Evolutionary conservation across 2,888 invertebrate species (phyloP).

Genomic region (Gymnosoma rotundatum): DNA sequence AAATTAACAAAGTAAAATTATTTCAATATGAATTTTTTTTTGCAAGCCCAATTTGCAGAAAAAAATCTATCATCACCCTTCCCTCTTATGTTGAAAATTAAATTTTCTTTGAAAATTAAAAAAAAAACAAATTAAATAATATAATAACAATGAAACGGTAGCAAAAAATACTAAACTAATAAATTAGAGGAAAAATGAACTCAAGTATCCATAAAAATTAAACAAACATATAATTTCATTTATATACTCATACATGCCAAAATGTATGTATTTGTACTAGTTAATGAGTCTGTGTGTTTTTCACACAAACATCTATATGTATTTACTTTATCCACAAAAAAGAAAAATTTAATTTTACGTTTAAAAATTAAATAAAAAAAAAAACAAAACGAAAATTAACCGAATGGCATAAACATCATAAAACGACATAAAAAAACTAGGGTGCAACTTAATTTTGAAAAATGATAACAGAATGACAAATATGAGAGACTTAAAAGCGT

Average conservation of each 20-base stretch:
- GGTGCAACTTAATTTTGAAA: slow-evolving; percentile 13
- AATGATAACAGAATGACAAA: too few relatives aligned
- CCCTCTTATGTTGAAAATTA: slow-evolving; percentile 21
- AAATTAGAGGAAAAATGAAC: slow-evolving; percentile 64
- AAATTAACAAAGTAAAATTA: too few relatives aligned
- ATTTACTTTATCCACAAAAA: slow-evolving; percentile 9
- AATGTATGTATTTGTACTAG: not conserved
- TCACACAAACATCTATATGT: not conserved
- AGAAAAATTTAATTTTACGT: slow-evolving; percentile 26
- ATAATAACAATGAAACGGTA: slow-evolving; percentile 59
- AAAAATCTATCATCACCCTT: slow-evolving; percentile 21
- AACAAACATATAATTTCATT: slow-evolving; percentile 51
- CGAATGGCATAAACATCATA: slow-evolving; percentile 38
- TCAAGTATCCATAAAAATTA: slow-evolving; percentile 66
- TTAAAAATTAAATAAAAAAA: slow-evolving; percentile 26
- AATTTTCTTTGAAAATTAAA: slow-evolving; percentile 35
- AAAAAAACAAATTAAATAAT: slow-evolving; percentile 38
- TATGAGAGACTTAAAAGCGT: too few relatives aligned
- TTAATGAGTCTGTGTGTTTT: not conserved
- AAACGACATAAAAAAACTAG: slow-evolving; percentile 25
- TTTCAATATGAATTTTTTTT: too few relatives aligned
- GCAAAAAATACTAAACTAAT: slow-evolving; percentile 51
- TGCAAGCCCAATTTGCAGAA: too few relatives aligned
- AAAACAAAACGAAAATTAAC: slow-evolving; percentile 17
- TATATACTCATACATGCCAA: slow-evolving; percentile 1